Percentiles rank a stretch among this genome's conserved stretches.
Evolutionary conservation across 2,888 invertebrate genomes (phyloP).

Genomic region (Neuroscelio doddi): DNA sequence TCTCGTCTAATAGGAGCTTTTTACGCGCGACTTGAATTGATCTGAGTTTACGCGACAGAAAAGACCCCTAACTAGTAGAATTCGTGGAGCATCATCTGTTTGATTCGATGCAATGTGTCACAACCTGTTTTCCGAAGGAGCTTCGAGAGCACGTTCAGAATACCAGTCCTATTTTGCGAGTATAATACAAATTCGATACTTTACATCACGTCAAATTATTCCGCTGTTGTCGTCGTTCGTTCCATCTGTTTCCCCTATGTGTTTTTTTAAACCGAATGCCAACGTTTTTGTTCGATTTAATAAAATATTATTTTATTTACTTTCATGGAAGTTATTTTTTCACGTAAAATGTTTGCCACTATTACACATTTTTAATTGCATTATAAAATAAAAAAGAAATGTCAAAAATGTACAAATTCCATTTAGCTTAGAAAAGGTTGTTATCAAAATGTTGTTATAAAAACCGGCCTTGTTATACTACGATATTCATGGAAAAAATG

Average conservation of each 20-base stretch:
- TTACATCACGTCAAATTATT: conserved; percentile 3
- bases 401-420: too few relatives aligned
- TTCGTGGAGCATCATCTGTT: conserved; percentile 39
- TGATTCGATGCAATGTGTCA: conserved; percentile 45
- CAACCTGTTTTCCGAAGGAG: conserved; percentile 33
- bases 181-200: conserved; percentile 8
- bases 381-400: too few relatives aligned
- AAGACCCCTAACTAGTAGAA: conserved; percentile 27
- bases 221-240: background rate
- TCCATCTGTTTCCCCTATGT: conserved; percentile 1
- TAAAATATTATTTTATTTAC: too few relatives aligned
- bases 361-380: too few relatives aligned
- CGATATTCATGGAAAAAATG: background rate
- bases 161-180: background rate
- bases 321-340: too few relatives aligned
- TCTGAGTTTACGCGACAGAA: background rate
- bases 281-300: too few relatives aligned
- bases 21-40: background rate
- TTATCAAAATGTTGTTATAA: too few relatives aligned
- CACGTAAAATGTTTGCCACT: too few relatives aligned
- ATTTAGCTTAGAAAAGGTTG: too few relatives aligned
- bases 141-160: background rate
- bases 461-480: too few relatives aligned
- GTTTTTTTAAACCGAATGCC: conserved; percentile 2
- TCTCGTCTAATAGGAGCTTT: too few relatives aligned